A percentile compares a stretch with the other conserved stretches of the same genome.
Evolutionary conservation across 2,888 invertebrate genomes (phyloP).

Genomic region (Petrophora chlorosata): DNA sequence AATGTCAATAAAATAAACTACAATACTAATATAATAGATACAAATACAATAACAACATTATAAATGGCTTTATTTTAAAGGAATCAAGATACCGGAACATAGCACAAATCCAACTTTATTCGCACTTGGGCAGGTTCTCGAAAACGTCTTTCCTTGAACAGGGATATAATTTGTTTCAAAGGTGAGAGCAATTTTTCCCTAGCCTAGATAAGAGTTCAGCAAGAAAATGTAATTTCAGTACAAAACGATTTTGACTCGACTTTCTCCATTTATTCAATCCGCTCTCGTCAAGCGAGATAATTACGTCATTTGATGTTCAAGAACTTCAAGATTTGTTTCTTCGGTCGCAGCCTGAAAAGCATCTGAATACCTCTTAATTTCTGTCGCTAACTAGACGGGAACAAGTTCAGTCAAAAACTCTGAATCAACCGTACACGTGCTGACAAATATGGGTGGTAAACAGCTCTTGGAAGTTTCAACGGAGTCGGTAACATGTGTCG

Average conservation of each 20-base stretch:
- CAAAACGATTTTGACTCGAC: slow-evolving; percentile 26
- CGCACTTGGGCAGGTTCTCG: too few species aligned
- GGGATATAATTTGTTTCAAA: slow-evolving; percentile 44
- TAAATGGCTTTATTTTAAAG: too few species aligned
- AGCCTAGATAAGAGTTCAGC: slow-evolving; percentile 21
- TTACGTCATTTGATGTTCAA: slow-evolving; percentile 23
- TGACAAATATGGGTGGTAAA: slow-evolving; percentile 29
- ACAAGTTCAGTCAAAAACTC: slow-evolving; percentile 20
- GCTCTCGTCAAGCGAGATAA: slow-evolving; percentile 32
- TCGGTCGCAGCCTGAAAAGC: slow-evolving; percentile 20
- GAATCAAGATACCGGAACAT: too few species aligned
- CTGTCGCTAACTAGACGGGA: slow-evolving; percentile 32
- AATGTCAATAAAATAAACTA: too few species aligned
- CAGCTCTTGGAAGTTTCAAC: slow-evolving; percentile 27
- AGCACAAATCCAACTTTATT: too few species aligned
- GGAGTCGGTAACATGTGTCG: slow-evolving; percentile 30
- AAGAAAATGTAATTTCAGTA: slow-evolving; percentile 27
- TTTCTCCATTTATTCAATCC: slow-evolving; percentile 31
- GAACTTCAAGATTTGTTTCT: slow-evolving; percentile 13
- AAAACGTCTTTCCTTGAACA: slow-evolving; percentile 28
- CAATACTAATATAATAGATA: too few species aligned
- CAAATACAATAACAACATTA: too few species aligned
- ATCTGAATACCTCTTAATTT: slow-evolving; percentile 29
- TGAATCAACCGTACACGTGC: slow-evolving; percentile 34
- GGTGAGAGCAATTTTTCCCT: slow-evolving; percentile 34